Evolutionary conservation across 30 jellyfish, hydroid and myxozoan species (phyloP).

Genomic region (Turritopsis dohrnii): DNA sequence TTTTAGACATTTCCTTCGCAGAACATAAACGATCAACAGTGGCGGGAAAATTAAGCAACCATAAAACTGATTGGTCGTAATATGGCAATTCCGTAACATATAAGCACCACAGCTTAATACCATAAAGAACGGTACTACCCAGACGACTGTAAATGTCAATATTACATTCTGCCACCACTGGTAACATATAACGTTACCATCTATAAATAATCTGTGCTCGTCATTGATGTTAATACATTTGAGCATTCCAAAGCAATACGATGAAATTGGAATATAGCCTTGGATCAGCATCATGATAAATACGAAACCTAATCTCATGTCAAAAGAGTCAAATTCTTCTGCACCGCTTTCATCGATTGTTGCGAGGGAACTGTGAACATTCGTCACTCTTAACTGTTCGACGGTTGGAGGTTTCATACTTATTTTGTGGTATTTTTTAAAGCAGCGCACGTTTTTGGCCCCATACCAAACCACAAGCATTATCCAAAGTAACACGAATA

Average conservation of each 20-base stretch:
- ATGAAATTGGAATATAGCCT: neutral
- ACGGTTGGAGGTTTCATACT: neutral
- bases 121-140: conserved; percentile 35
- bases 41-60: conserved; percentile 34
- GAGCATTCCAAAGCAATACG: conserved; percentile 13
- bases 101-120: neutral
- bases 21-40: neutral
- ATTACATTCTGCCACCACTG: conserved; percentile 34
- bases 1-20: neutral
- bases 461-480: neutral
- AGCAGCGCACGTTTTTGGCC: neutral
- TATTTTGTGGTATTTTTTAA: neutral
- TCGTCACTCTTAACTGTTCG: neutral
- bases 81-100: neutral
- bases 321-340: neutral
- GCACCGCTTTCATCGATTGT: neutral
- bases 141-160: conserved; percentile 4
- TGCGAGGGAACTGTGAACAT: neutral
- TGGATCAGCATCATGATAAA: neutral
- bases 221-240: conserved; percentile 19
- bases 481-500: neutral
- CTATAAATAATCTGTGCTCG: conserved; percentile 9
- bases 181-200: conserved; percentile 30
- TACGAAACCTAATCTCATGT: neutral
- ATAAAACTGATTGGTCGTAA: conserved; percentile 1